phyloP scores from a whole-genome alignment of 2,797 vertebrate genomes.

The Streptopelia turtur region DNA sequence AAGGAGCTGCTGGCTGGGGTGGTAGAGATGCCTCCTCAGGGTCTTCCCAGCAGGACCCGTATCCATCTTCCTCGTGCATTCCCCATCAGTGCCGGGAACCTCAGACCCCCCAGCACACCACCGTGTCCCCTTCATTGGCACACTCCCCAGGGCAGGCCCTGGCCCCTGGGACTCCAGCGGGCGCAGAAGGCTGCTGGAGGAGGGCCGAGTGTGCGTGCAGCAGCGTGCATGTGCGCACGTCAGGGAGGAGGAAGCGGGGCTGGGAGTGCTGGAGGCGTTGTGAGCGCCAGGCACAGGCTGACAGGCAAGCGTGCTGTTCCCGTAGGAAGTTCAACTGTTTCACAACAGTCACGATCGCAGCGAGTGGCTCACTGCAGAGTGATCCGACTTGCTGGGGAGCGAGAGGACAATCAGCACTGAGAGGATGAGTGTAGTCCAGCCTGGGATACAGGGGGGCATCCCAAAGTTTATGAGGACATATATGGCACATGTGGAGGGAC shows the following conservation, averaged over 20 bases:
- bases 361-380: background rate
- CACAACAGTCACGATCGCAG: constrained; percentile 40
- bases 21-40: background rate
- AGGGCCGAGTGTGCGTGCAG: constrained; percentile 17
- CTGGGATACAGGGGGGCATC: background rate
- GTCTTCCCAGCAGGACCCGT: background rate
- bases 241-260: constrained; percentile 28
- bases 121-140: background rate
- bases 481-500: background rate
- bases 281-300: background rate
- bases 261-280: constrained; percentile 16
- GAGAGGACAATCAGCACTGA: background rate
- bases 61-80: background rate
- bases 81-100: background rate
- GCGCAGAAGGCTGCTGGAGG: background rate
- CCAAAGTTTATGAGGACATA: background rate
- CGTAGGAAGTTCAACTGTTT: constrained; percentile 27
- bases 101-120: background rate
- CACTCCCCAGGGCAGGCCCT: background rate
- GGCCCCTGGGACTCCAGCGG: background rate
- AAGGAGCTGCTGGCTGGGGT: background rate
- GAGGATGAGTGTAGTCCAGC: background rate
- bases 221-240: constrained; percentile 34
- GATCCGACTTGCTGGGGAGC: background rate
- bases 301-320: constrained; percentile 28